Conservation (phyloP, 2,797 vertebrate genomes). For the Emys orbicularis region DNA sequence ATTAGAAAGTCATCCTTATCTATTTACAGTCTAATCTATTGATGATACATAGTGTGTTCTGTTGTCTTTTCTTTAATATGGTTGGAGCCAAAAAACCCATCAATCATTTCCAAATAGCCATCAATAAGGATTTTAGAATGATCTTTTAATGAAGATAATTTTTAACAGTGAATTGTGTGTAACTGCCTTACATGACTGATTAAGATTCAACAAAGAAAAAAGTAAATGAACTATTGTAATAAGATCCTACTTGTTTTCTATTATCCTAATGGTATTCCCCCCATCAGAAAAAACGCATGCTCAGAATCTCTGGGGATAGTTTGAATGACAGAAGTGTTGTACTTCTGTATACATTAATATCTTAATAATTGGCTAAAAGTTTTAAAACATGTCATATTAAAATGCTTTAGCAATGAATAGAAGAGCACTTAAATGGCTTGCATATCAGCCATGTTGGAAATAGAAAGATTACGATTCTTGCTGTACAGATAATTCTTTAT, state of each 20-base stretch:
- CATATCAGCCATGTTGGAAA: background rate
- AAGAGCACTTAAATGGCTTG: background rate
- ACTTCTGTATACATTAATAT: background rate
- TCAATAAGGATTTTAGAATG: slow-evolving; percentile 53
- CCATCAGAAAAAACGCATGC: background rate
- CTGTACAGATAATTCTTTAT: background rate
- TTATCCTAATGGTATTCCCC: background rate
- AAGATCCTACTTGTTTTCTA: background rate
- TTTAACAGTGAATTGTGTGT: slow-evolving; percentile 54
- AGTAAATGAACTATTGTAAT: background rate
- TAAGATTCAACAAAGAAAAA: background rate
- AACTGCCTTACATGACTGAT: background rate
- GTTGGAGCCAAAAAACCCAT: slow-evolving; percentile 43
- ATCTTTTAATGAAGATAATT: slow-evolving; percentile 58
- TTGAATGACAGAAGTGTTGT: background rate
- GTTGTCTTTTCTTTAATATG: slow-evolving; percentile 66
- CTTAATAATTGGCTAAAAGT: background rate
- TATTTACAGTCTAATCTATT: slow-evolving; percentile 67
- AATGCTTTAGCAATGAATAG: rapidly evolving
- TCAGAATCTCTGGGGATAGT: background rate
- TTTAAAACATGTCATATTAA: background rate
- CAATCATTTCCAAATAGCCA: slow-evolving; percentile 57
- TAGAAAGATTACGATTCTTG: background rate
- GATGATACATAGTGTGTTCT: slow-evolving; percentile 60
- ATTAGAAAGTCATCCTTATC: slow-evolving; percentile 73